These are phyloP conservation scores for Bucorvus abyssinicus DNA, from an alignment of 2,797 vertebrate genomes.

Conservation along the genomic window DNA sequence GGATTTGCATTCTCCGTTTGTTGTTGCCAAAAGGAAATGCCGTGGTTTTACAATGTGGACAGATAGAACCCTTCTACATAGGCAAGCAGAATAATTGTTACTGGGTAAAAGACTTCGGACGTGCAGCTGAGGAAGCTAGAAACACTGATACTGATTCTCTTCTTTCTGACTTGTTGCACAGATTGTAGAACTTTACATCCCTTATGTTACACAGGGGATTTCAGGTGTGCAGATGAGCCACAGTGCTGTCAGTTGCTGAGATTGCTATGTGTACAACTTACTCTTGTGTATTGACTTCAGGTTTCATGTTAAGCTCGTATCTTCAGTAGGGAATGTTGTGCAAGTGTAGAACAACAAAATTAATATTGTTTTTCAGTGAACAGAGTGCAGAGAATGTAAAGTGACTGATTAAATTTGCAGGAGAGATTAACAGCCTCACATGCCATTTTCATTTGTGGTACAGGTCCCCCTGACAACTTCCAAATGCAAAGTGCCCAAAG, in stretches of 20 bases:
- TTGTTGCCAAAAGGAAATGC: not conserved
- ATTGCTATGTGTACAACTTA: not conserved
- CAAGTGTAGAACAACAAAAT: not conserved
- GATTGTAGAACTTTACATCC: rapidly evolving
- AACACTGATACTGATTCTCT: not conserved
- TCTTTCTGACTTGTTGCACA: not conserved
- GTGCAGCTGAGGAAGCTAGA: not conserved
- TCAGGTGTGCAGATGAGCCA: not conserved
- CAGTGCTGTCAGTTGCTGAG: not conserved
- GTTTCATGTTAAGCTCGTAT: not conserved
- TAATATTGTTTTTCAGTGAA: not conserved
- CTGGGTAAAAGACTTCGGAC: not conserved
- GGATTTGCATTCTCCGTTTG: not conserved
- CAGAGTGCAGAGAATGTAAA: not conserved
- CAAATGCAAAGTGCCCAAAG: rapidly evolving
- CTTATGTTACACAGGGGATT: not conserved
- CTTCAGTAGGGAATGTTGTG: slow-evolving; percentile 47
- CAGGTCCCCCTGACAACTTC: not conserved
- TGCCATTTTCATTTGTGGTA: not conserved
- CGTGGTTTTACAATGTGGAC: not conserved
- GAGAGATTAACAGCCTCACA: not conserved
- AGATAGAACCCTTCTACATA: not conserved
- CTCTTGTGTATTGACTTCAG: not conserved
- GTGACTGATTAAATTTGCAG: not conserved
- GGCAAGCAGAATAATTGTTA: not conserved